These are phyloP conservation scores for Hylaeus volcanicus DNA, from an alignment of 1,140 invertebrate species.

Conservation along the genomic window DNA sequence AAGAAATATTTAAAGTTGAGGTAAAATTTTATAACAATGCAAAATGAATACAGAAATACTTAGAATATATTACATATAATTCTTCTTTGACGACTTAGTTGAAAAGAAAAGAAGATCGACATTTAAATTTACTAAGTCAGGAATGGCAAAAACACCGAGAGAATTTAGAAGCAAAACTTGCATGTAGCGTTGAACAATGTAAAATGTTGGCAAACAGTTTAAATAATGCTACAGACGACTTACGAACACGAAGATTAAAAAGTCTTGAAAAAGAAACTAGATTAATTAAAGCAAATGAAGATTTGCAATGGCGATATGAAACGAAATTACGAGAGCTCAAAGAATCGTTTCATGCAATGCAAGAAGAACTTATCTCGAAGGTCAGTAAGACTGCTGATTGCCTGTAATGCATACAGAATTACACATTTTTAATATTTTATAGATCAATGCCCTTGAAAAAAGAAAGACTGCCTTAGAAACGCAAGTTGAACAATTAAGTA, in stretches of 20 bases:
- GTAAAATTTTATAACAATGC: conserved; percentile 61
- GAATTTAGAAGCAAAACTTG: conserved; percentile 75
- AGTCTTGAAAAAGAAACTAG: conserved; percentile 76
- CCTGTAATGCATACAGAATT: neutral
- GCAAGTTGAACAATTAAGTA: conserved; percentile 71
- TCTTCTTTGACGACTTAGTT: conserved; percentile 62
- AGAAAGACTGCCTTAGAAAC: conserved; percentile 70
- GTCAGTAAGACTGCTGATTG: conserved; percentile 44
- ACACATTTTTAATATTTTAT: conserved; percentile 25
- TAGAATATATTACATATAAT: neutral
- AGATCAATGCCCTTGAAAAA: conserved; percentile 71
- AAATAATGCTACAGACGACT: conserved; percentile 75
- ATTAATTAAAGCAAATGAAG: conserved; percentile 74
- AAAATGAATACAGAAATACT: neutral
- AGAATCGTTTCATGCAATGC: conserved; percentile 71
- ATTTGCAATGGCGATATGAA: conserved; percentile 75
- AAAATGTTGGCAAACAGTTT: conserved; percentile 75
- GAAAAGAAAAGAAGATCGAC: conserved; percentile 75
- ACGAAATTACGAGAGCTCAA: conserved; percentile 74
- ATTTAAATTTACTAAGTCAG: conserved; percentile 75
- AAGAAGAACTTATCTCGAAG: conserved; percentile 74
- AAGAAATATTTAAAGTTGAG: conserved; percentile 78
- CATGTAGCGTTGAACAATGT: conserved; percentile 74
- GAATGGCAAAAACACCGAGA: conserved; percentile 77
- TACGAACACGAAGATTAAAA: conserved; percentile 72